Base-by-base conservation (phyloP, 1,140 invertebrate species). In the Zaprionus davidi region DNA sequence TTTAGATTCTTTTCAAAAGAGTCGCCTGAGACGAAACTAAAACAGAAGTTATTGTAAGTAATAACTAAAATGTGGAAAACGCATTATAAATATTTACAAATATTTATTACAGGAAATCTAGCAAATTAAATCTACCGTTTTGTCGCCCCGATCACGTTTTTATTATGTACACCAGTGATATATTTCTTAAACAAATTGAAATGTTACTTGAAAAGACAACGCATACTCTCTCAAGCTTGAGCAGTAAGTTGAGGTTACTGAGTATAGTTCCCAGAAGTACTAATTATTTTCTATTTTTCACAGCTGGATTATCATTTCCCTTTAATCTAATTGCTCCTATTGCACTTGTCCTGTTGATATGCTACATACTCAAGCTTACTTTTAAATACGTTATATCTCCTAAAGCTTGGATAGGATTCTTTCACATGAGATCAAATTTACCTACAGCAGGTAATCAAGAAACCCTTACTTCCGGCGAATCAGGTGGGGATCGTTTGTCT, bases 351-450 rank as follows among this genome's bases (percentile, higher is more conserved):
- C 24, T 15, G 6, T 53, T 92, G 31, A 68, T 91, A 34, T 73
- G 68, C 0, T 92, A 82, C 36, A 60, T 87, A 12, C 28, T 92
- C 15, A 92, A 92, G 49, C 41, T 90, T 1, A 79, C 70, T 3
- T 92, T 92, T 31, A 91, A 92, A n/a, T 91, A 92, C 38, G 56
- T 92, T 0, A 56, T 92, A 17, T 90, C 80, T 69, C 91, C 91
- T 5, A 78, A 59, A 36, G 82, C 69, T 9, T 92, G 91, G 91
- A 53, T 63, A 7, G 44, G 57, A n/a, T 9, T 88, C 1, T 0
- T 78, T 5, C 71, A 79, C 15, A 57, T 11, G 5, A 62, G 28
- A 34, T 28, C 57, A 11, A 3, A 34, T 49, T 0, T 46, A 17
- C 5, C 31, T 20, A 15, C n/a, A 3, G 1, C 53, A 9, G 24